A percentile compares a stretch with the other conserved stretches of the same genome.
Conservation (phyloP, 2,888 invertebrate species). For the Lypha dubia region DNA sequence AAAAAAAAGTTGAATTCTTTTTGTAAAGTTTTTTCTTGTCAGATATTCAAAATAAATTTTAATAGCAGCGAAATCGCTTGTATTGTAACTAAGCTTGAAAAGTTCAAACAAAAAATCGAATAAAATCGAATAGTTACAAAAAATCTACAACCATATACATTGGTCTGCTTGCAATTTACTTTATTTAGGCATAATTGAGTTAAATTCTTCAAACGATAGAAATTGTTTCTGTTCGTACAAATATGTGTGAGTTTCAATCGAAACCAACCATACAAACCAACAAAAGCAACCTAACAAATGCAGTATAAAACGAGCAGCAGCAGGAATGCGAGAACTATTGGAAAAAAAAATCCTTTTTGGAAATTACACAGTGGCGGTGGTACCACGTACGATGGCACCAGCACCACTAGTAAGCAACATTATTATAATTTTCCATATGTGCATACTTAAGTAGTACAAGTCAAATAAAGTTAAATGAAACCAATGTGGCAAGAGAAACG, state of each 20-base stretch:
- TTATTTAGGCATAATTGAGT: constrained; percentile 64
- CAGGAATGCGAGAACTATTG: background rate
- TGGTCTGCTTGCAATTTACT: constrained; percentile 38
- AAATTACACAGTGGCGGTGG: constrained; percentile 1
- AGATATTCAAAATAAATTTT: background rate
- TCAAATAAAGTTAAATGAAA: too few relatives aligned
- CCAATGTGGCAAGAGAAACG: too few relatives aligned
- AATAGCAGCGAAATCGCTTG: background rate
- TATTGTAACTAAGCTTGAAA: background rate
- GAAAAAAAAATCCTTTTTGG: constrained; percentile 50
- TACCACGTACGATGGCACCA: too few relatives aligned
- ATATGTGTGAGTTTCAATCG: background rate
- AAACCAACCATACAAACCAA: background rate
- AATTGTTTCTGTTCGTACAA: background rate
- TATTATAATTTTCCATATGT: too few relatives aligned
- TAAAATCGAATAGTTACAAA: background rate
- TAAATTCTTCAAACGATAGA: constrained; percentile 60
- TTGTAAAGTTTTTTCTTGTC: background rate
- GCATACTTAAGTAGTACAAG: too few relatives aligned
- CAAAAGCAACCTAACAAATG: background rate
- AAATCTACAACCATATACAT: constrained; percentile 19
- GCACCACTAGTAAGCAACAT: background rate
- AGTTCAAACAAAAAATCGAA: background rate
- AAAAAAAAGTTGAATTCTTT: background rate
- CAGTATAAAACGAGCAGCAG: background rate